These are phyloP conservation scores for Azemiops feae DNA, from an alignment of 2,113 vertebrate species.

Conservation along the genomic window DNA sequence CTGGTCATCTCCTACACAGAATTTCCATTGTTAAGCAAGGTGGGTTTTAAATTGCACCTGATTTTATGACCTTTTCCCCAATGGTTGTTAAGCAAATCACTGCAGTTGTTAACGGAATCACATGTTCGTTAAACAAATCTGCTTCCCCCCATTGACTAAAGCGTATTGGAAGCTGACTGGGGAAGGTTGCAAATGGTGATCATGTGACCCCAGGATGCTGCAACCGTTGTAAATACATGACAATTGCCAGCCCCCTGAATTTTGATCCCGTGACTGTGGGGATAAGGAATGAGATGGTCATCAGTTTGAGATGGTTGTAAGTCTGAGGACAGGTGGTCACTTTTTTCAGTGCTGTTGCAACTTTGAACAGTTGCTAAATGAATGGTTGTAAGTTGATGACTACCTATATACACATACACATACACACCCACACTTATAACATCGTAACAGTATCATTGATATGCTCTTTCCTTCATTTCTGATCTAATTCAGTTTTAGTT, in stretches of 20 bases:
- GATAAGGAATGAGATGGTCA: not conserved
- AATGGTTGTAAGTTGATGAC: not conserved
- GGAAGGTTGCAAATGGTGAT: not conserved
- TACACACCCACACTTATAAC: not conserved
- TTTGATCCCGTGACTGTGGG: not conserved
- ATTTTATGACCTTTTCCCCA: not conserved
- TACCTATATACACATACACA: not conserved
- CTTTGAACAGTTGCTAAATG: too few relatives aligned
- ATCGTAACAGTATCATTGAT: not conserved
- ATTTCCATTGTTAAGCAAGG: not conserved
- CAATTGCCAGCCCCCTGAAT: not conserved
- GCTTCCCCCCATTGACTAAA: not conserved
- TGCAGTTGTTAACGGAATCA: not conserved
- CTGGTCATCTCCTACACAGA: not conserved
- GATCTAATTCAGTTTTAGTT: not conserved
- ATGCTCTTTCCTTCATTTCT: not conserved
- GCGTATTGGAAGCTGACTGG: not conserved
- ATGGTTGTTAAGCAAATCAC: not conserved
- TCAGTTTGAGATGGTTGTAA: too few relatives aligned
- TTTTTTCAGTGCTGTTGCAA: too few relatives aligned
- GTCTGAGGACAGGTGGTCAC: too few relatives aligned
- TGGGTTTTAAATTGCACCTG: not conserved
- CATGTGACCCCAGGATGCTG: not conserved
- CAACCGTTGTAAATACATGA: not conserved
- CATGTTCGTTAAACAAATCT: not conserved